phyloP scores from a whole-genome alignment of 2,113 vertebrate genomes.

The Phalacrocorax pelagicus region DNA sequence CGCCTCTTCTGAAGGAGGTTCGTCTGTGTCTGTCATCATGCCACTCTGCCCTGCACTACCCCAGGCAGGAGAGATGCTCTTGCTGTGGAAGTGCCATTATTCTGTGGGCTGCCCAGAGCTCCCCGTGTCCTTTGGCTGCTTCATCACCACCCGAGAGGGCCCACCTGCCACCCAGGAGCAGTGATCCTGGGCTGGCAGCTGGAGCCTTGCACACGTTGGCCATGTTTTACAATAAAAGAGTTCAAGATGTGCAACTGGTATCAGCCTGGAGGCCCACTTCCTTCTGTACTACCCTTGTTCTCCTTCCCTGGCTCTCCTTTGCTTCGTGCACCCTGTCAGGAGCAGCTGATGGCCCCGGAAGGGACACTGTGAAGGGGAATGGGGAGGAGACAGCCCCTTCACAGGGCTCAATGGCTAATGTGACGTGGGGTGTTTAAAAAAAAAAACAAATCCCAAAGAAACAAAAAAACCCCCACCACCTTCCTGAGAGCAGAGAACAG shows the following conservation, averaged over 20 bases:
- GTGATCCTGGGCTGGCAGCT: background rate
- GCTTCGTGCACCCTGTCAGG: background rate
- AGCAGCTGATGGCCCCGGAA: background rate
- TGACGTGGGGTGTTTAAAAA: background rate
- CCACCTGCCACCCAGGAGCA: background rate
- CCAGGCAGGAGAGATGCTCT: background rate
- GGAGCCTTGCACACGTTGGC: background rate
- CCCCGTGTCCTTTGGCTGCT: slow-evolving; percentile 41
- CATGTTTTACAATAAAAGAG: slow-evolving; percentile 62
- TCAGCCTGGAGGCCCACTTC: background rate
- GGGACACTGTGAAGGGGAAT: too few species aligned
- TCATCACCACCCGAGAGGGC: background rate
- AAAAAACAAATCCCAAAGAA: too few species aligned
- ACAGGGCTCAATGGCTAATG: background rate
- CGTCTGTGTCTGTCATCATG: background rate
- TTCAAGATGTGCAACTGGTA: background rate
- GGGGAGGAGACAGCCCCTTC: background rate
- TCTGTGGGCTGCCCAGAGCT: slow-evolving; percentile 8
- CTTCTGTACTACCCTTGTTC: background rate
- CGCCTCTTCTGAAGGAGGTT: slow-evolving; percentile 86
- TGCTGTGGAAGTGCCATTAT: slow-evolving; percentile 51
- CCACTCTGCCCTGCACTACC: background rate
- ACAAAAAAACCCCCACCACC: too few species aligned
- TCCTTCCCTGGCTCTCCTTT: background rate
- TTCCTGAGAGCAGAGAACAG: background rate